Conservation (phyloP, 1,140 invertebrate species). For the Ostrea denselamellosa region DNA sequence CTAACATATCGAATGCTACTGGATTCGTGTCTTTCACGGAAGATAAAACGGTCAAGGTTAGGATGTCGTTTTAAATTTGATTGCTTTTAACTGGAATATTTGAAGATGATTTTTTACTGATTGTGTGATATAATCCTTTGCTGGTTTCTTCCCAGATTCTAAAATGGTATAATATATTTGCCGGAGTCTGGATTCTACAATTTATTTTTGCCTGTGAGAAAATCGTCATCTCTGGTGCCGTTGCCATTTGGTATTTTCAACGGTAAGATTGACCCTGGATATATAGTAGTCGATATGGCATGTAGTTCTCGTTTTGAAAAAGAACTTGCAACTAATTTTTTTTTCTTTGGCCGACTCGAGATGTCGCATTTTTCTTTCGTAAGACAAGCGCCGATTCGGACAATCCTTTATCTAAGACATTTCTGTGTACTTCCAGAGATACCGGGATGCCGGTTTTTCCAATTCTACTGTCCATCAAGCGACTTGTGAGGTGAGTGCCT, state of each 20-base stretch:
- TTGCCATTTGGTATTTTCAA: conserved; percentile 16
- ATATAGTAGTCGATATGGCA: neutral
- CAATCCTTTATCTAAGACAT: neutral
- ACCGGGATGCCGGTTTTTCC: conserved; percentile 54
- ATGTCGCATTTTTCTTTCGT: too few species aligned
- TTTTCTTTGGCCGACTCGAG: too few species aligned
- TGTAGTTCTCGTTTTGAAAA: neutral
- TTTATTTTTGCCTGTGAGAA: conserved; percentile 41
- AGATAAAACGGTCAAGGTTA: conserved; percentile 50
- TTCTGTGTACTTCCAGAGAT: conserved; percentile 57
- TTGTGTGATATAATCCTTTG: neutral
- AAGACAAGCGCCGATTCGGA: neutral
- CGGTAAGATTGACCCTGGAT: neutral
- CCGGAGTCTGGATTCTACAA: conserved; percentile 7
- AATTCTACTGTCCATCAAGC: conserved; percentile 52
- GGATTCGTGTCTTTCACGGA: conserved; percentile 49
- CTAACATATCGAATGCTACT: conserved; percentile 48
- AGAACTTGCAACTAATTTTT: neutral
- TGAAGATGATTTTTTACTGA: too few species aligned
- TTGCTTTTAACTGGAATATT: neutral
- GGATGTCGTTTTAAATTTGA: neutral
- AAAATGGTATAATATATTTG: conserved; percentile 11
- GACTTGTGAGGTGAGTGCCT: conserved; percentile 57
- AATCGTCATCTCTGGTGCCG: conserved; percentile 21
- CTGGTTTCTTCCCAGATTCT: neutral